These are phyloP conservation scores for Caenorhabditis sinica DNA, from an alignment of 2,888 invertebrate species.

Conservation along the genomic window DNA sequence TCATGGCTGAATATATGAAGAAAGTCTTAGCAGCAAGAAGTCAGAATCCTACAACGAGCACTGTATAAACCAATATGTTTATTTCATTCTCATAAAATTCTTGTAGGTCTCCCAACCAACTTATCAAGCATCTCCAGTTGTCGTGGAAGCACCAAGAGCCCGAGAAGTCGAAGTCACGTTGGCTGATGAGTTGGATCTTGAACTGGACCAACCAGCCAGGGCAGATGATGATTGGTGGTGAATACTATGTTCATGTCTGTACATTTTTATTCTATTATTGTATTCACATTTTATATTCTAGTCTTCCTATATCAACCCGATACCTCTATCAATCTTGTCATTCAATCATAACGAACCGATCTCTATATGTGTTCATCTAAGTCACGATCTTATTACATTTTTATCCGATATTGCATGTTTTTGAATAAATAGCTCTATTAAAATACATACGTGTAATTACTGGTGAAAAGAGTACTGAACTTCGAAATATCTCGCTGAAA, in stretches of 20 bases:
- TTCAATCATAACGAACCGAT: constrained; percentile 7
- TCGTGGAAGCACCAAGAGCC: neutral
- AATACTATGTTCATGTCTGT: neutral
- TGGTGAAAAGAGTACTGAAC: constrained; percentile 5
- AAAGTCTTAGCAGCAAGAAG: constrained; percentile 63
- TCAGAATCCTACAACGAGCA: constrained; percentile 1
- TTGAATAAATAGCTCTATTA: constrained; percentile 12
- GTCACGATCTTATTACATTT: constrained; percentile 6
- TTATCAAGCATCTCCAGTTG: neutral
- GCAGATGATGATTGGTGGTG: constrained; percentile 58
- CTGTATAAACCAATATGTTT: neutral
- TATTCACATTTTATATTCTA: constrained; percentile 3
- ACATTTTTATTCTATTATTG: constrained; percentile 29
- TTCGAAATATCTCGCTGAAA: constrained; percentile 15
- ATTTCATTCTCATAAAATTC: neutral
- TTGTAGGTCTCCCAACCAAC: constrained; percentile 2
- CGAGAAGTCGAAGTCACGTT: constrained; percentile 60
- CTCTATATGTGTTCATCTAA: neutral
- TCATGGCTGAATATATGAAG: constrained; percentile 75
- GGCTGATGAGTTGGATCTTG: constrained; percentile 62
- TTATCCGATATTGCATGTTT: constrained; percentile 8
- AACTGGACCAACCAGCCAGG: constrained; percentile 19
- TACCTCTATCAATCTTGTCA: constrained; percentile 3
- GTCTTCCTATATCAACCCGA: neutral
- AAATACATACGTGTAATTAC: neutral